Evolutionary conservation across 2,888 invertebrate genomes (phyloP), one percentile per base, ranked within the genome.

Genomic region (Crematogaster levior): DNA sequence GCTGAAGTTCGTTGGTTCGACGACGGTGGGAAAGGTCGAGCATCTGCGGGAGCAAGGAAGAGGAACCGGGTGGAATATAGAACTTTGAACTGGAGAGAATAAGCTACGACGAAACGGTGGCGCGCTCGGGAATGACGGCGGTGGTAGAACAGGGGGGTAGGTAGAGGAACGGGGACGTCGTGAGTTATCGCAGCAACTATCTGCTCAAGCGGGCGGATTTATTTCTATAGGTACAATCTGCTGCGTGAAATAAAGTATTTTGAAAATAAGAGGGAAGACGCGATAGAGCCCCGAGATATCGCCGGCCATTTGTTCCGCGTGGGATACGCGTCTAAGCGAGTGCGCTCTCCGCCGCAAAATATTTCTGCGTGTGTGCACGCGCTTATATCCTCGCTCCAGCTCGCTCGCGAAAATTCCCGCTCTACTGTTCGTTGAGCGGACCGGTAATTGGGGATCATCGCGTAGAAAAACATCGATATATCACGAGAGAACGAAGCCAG

Each of bases 211-310:
- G 90, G 89, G 87, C 87, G 91, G 92, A 93, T 94, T 94, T 93
- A 93, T 93, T 92, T 93, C 93, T 91, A 93, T 92, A 92, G 93
- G 92, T 93, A 92, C 94, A 93, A 93, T 93, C 92, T 93, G 93
- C 92, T 90, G 89, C 89, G 89, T 90, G 86, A 92, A 93, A 92
- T 93, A 92, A 92, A 92, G 90, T 91, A 91, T 92, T 92, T 92
- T 87, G 87, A 90, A 92, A 92, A 91, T 90, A 91, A 90, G 91
- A 84, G 88, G 86, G 85, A 86, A 83, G 81, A 82, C 81, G 85
- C 86, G 89, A 87, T 88, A 79, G 85, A 88, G 82, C 84, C 85
- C 70, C 56, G 86, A 86, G 89, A 90, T 90, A 91, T 91, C 85
- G 77, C 61, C 75, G 66, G 68, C 84, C 87, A 88, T 91, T 91